Percentiles rank a stretch among this genome's conserved stretches.
Conservation (phyloP, 2,888 invertebrate species). For the Caenorhabditis panamensis region DNA sequence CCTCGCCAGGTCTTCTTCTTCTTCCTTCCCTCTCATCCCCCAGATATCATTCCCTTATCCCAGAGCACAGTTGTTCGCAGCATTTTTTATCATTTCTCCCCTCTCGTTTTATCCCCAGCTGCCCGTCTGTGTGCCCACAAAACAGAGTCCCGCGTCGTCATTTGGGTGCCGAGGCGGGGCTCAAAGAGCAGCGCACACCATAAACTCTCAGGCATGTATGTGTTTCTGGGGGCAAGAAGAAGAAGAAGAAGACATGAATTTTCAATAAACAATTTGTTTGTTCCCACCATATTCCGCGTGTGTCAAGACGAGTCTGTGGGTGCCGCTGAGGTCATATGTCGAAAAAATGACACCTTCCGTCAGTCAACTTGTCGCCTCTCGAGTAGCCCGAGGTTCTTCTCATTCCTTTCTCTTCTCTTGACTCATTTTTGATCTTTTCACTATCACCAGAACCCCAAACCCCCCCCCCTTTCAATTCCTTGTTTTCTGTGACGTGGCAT, state of each 20-base stretch:
- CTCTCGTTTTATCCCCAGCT: not conserved
- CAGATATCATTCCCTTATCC: constrained; percentile 1
- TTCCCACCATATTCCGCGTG: constrained; percentile 22
- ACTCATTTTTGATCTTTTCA: constrained; percentile 6
- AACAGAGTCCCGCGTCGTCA: not conserved
- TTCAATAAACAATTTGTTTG: constrained; percentile 56
- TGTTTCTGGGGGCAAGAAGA: constrained; percentile 14
- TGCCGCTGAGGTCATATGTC: constrained; percentile 39
- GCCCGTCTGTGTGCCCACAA: too few relatives aligned
- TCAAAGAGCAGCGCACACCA: constrained; percentile 45
- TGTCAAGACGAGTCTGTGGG: constrained; percentile 16
- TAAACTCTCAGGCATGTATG: constrained; percentile 56
- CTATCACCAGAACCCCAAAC: not conserved
- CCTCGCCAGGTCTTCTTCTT: constrained; percentile 23
- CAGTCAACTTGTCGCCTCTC: constrained; percentile 29
- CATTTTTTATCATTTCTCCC: constrained; percentile 32
- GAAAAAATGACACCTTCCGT: constrained; percentile 41
- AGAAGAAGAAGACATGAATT: constrained; percentile 43
- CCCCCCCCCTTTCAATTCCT: too few relatives aligned
- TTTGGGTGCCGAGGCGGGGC: not conserved
- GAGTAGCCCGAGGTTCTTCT: too few relatives aligned
- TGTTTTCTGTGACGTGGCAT: not conserved
- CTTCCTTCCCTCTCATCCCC: constrained; percentile 22
- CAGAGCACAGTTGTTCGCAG: constrained; percentile 37
- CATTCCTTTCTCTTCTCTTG: too few relatives aligned